Evolutionary conservation across 2,888 invertebrate species (phyloP).

Genomic region (Siphlonurus alternatus): DNA sequence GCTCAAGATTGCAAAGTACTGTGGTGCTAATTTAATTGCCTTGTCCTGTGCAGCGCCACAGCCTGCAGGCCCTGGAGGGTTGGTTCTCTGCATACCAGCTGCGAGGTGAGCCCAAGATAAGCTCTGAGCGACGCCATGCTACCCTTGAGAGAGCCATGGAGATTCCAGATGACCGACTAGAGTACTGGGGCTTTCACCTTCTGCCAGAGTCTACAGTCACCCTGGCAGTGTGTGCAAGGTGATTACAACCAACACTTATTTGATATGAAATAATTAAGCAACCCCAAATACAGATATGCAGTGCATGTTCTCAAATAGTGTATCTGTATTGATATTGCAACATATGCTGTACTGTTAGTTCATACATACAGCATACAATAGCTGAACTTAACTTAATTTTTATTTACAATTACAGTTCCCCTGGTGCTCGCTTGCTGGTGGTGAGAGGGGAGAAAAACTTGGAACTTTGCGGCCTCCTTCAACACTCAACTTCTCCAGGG

Average conservation of each 20-base stretch:
- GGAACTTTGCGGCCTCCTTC: constrained; percentile 58
- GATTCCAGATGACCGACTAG: constrained; percentile 66
- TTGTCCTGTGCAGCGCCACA: neutral
- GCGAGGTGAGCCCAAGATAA: constrained; percentile 48
- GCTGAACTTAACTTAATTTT: too few relatives aligned
- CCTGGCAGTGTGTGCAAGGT: constrained; percentile 63
- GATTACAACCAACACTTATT: constrained; percentile 20
- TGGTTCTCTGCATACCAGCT: constrained; percentile 46
- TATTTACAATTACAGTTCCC: constrained; percentile 25
- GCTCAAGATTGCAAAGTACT: too few relatives aligned
- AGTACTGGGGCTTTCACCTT: constrained; percentile 79
- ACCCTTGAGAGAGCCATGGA: constrained; percentile 64
- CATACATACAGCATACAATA: too few relatives aligned
- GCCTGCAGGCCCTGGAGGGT: neutral
- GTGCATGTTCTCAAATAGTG: too few relatives aligned
- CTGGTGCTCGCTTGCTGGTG: constrained; percentile 62
- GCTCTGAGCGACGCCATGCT: constrained; percentile 49
- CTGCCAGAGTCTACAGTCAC: constrained; percentile 59
- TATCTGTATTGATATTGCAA: too few relatives aligned
- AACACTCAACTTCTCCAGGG: constrained; percentile 31
- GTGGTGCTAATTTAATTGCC: too few relatives aligned
- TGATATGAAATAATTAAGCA: neutral
- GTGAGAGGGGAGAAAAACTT: constrained; percentile 63
- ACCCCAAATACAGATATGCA: neutral
- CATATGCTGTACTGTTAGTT: too few relatives aligned